Conservation (phyloP, 2,888 invertebrate species). For the Drosophila antonietae region DNA sequence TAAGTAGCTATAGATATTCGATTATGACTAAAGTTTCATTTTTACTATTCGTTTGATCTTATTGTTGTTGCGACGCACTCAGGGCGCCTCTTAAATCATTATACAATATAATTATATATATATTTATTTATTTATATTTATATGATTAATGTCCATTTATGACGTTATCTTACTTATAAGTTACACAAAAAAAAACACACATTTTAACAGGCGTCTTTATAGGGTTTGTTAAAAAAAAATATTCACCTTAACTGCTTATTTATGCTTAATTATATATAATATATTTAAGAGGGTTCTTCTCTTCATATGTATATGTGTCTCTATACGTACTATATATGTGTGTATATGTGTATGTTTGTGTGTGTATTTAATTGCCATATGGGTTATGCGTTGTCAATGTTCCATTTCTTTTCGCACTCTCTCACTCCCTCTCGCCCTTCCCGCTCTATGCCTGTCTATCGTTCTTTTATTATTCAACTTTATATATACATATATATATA, state of each 20-base stretch:
- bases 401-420: not conserved
- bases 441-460: slow-evolving; percentile 8
- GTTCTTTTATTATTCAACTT: slow-evolving; percentile 30
- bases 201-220: slow-evolving; percentile 38
- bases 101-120: slow-evolving; percentile 12
- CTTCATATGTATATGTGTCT: slow-evolving; percentile 23
- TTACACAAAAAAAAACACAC: slow-evolving; percentile 29
- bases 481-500: slow-evolving; percentile 45
- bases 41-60: slow-evolving; percentile 46
- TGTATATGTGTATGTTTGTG: slow-evolving; percentile 14
- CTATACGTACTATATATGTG: slow-evolving; percentile 15
- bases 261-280: slow-evolving; percentile 19
- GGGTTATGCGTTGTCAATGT: slow-evolving; percentile 22
- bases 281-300: slow-evolving; percentile 41
- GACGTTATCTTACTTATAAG: slow-evolving; percentile 36
- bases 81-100: slow-evolving; percentile 13
- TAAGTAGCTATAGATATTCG: slow-evolving; percentile 26
- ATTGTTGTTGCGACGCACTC: slow-evolving; percentile 26
- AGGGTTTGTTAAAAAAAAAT: slow-evolving; percentile 30
- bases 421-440: slow-evolving; percentile 4
- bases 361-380: slow-evolving; percentile 44
- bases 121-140: slow-evolving; percentile 1
- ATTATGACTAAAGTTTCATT: slow-evolving; percentile 29
- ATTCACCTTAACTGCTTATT: slow-evolving; percentile 66
- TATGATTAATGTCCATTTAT: slow-evolving; percentile 34